Conservation (phyloP, 2,888 invertebrate species). For the Kuschelorhynchus macadamiae region DNA sequence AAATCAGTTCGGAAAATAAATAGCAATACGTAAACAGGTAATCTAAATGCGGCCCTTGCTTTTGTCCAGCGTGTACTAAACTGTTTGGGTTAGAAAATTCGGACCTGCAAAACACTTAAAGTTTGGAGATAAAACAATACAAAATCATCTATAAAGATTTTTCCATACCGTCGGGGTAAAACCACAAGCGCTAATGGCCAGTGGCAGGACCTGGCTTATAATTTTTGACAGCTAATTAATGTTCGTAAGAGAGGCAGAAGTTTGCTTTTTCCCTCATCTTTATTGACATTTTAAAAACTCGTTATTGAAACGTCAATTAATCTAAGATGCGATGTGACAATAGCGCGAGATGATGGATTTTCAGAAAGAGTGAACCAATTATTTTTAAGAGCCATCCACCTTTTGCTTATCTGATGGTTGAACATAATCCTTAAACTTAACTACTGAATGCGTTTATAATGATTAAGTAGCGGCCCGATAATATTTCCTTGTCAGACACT, state of each 20-base stretch:
- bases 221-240: slow-evolving; percentile 60
- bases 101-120: no score
- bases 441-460: slow-evolving; percentile 46
- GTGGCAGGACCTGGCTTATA: slow-evolving; percentile 40
- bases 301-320: slow-evolving; percentile 65
- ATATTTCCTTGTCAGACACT: slow-evolving; percentile 47
- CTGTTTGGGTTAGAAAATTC: no score
- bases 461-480: slow-evolving; percentile 46
- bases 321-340: slow-evolving; percentile 59
- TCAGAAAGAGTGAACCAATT: slow-evolving; percentile 51
- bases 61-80: no score
- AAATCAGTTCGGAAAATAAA: no score
- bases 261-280: slow-evolving; percentile 56
- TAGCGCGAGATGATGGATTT: slow-evolving; percentile 55
- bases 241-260: slow-evolving; percentile 56
- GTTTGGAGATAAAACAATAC: no score
- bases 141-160: slow-evolving; percentile 8
- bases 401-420: slow-evolving; percentile 52
- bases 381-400: slow-evolving; percentile 50
- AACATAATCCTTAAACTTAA: slow-evolving; percentile 52
- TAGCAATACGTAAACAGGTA: no score
- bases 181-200: slow-evolving; percentile 30
- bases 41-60: no score
- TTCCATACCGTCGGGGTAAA: slow-evolving; percentile 16
- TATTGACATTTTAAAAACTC: slow-evolving; percentile 64